Evolutionary conservation across 2,113 vertebrate species (phyloP), one percentile per base, ranked within the genome.

Genomic region (Phylloscopus trochilus): DNA sequence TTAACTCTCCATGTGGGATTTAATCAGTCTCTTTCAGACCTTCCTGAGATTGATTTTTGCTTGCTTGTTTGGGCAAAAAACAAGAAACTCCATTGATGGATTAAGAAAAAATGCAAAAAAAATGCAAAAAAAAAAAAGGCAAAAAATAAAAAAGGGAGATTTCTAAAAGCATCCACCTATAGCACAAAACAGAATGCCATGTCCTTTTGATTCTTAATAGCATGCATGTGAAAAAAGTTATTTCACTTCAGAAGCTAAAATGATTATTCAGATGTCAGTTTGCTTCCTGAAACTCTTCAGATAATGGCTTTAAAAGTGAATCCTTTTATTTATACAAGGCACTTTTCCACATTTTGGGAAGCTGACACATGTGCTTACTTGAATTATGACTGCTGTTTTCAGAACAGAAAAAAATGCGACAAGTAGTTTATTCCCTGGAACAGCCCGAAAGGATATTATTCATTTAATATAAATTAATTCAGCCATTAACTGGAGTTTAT

Each of bases 401-500:
- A 94, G 53, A 90, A 28, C 4, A 69, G 33, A 74, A 90, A 84
- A 84, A 90, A 84, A 59, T 12, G 28, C 0, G 11, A 49, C 55
- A 77, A 69, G 35, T 67, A 72, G 69, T 91, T 94, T 90, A 44
- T 87, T 90, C 90, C 53, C 68, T 74, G 35, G 33, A 78, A 93
- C 0, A 4, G 35, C 37, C 46, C 7, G 1, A 94, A 90, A 90
- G 28, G 41, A 77, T 92, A 95, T 89, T 89, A 90, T 80, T 93
- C 64, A 88, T 93, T 96, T 95, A 90, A 87, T 89, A 76, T 59
- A 89, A 84, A 95, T 92, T 92, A 96, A 93, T 96, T 90, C 92
- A 95, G 55, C 79, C 88, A 95, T 93, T 94, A 93, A 84, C 83
- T 83, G 77, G 66, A 93, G 76, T 96, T 96, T 96, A 96, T 5